Percentiles rank a stretch among this genome's conserved stretches.
These are phyloP conservation scores for Diplolepis rosae DNA, from an alignment of 2,888 invertebrate species.

Conservation along the genomic window DNA sequence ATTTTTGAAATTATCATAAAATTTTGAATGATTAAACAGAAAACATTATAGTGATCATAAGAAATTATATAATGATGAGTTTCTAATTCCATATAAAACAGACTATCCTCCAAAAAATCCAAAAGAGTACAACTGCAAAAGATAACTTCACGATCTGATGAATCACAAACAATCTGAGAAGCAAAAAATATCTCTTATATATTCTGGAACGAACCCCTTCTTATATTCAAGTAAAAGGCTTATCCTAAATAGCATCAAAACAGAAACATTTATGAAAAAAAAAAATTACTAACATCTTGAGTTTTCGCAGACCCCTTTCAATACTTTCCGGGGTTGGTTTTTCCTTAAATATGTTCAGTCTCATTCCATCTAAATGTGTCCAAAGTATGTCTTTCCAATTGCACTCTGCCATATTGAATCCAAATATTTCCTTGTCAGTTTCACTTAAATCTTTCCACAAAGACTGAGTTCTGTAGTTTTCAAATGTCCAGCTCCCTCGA, in stretches of 20 bases:
- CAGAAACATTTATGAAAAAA: no score
- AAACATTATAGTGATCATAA: no score
- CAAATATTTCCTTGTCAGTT: constrained; percentile 79
- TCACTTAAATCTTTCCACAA: constrained; percentile 76
- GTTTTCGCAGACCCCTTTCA: background rate
- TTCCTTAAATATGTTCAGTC: constrained; percentile 51
- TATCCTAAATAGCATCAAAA: no score
- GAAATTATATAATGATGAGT: no score
- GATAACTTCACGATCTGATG: constrained; percentile 14
- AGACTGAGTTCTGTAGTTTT: constrained; percentile 77
- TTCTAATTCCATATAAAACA: background rate
- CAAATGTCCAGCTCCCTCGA: constrained; percentile 84
- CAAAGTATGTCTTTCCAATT: constrained; percentile 76
- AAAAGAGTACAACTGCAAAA: background rate
- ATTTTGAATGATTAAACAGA: no score
- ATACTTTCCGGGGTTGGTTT: constrained; percentile 71
- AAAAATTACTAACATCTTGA: constrained; percentile 4
- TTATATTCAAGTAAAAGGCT: no score
- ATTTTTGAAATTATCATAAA: no score
- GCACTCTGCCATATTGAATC: constrained; percentile 81
- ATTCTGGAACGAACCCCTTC: no score
- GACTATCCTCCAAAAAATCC: background rate
- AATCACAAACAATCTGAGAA: constrained; percentile 33
- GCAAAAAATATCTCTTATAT: no score
- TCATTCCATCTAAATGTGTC: background rate